Evolutionary conservation across 2,797 vertebrate genomes (phyloP), one percentile per base, ranked within the genome.

Genomic region (Crenichthys baileyi): DNA sequence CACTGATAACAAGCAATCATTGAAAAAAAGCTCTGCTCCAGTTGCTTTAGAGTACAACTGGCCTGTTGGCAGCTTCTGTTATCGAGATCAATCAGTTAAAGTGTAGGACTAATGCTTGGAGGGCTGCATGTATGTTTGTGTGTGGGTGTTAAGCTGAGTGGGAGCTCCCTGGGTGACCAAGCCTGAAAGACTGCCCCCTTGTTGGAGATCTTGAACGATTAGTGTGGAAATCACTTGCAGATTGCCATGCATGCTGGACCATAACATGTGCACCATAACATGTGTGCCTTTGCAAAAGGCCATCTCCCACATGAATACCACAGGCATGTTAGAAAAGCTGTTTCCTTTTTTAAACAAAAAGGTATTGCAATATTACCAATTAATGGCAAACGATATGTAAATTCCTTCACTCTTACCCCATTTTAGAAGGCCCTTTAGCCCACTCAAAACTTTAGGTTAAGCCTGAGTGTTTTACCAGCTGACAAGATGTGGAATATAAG

Each of bases 161-260:
- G 79, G 75, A 83, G 77, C 88, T 86, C 88, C 75, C 26, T 86
- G 86, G 84, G 85, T 90, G 90, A 87, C 79, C 86, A 77, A 75
- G 81, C 79, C 85, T 89, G 89, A 87, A 85, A 79, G 79, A 68
- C 85, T 85, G 87, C 91, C 82, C 71, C 83, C 75, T 83, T 72
- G 24, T 78, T 75, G 53, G 31, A 91, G 89, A 93, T 92, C 77
- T 83, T 81, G 70, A 77, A 5, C 78, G 90, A 96, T 96, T 93
- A 92, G 85, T 67, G 75, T 83, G 89, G 79, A 95, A 96, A 96
- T 96, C 93, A 93, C 92, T 95, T 85, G 79, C 95, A 95, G 95
- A 95, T 94, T 95, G 92, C 75, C 13, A 68, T 82, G 82, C 75
- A 71, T 90, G 90, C 74, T 90, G 81, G 51, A 71, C 63, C 73